phyloP scores from a whole-genome alignment of 2,113 vertebrate genomes.

The Odocoileus hemionus region DNA sequence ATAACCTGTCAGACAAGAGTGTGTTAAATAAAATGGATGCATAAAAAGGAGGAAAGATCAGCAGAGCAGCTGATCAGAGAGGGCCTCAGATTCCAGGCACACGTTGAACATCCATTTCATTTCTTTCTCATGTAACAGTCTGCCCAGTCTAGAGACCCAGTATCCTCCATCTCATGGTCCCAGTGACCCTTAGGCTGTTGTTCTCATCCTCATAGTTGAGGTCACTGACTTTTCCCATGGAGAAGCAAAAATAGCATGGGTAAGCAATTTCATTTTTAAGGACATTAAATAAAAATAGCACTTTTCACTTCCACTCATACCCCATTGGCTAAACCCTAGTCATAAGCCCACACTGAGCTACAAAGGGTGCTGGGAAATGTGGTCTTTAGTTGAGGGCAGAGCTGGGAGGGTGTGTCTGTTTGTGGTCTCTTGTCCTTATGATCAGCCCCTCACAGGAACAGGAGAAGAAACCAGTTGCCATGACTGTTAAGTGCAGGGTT shows the following conservation, averaged over 20 bases:
- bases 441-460: not conserved
- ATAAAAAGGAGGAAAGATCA: not conserved
- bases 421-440: not conserved
- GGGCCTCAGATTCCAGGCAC: not conserved
- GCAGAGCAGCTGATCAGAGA: not conserved
- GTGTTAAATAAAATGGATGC: not conserved
- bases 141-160: not conserved
- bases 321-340: not conserved
- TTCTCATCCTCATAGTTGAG: not conserved
- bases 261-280: conserved; percentile 8
- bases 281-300: not conserved
- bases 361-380: not conserved
- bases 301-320: not conserved
- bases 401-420: not conserved
- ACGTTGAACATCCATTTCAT: not conserved
- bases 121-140: not conserved
- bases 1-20: not conserved
- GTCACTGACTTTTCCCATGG: not conserved
- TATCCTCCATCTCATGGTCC: not conserved
- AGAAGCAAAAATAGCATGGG: not conserved
- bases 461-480: not conserved
- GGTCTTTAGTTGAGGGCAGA: not conserved
- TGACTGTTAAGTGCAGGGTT: not conserved
- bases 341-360: not conserved
- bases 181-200: not conserved